phyloP scores from a whole-genome alignment of 2,113 vertebrate species.

The Cinclus cinclus region DNA sequence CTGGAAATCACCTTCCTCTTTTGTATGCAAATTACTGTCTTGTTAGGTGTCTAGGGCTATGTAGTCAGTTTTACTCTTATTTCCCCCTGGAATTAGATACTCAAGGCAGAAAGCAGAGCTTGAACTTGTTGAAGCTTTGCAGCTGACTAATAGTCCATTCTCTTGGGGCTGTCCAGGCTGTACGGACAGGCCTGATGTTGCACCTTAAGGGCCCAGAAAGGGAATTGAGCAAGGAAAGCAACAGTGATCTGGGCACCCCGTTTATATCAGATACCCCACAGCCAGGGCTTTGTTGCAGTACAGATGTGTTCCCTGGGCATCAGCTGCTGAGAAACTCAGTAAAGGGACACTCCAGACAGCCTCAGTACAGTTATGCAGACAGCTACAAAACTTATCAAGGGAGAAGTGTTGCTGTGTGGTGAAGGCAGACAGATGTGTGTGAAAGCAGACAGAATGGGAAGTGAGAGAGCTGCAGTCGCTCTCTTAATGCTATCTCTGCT shows the following conservation, averaged over 20 bases:
- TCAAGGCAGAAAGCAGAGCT: background rate
- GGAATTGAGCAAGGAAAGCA: background rate
- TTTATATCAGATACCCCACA: accelerated
- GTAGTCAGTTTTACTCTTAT: background rate
- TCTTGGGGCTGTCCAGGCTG: background rate
- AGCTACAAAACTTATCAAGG: background rate
- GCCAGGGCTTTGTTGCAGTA: background rate
- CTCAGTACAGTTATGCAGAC: too few species aligned
- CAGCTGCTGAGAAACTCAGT: background rate
- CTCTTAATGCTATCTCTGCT: background rate
- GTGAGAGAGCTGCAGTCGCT: background rate
- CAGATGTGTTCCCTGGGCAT: background rate
- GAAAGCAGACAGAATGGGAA: conserved; percentile 49
- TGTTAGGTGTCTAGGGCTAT: background rate
- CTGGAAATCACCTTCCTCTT: conserved; percentile 21
- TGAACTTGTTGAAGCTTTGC: background rate
- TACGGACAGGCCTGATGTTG: background rate
- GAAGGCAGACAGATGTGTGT: background rate
- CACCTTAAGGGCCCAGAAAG: background rate
- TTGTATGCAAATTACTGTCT: background rate
- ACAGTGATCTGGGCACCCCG: accelerated
- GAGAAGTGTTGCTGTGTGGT: background rate
- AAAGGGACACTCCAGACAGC: background rate
- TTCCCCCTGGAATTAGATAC: background rate
- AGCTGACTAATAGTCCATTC: accelerated